Base-by-base conservation (phyloP, 2,113 vertebrate genomes). In the Carettochelys insculpta region DNA sequence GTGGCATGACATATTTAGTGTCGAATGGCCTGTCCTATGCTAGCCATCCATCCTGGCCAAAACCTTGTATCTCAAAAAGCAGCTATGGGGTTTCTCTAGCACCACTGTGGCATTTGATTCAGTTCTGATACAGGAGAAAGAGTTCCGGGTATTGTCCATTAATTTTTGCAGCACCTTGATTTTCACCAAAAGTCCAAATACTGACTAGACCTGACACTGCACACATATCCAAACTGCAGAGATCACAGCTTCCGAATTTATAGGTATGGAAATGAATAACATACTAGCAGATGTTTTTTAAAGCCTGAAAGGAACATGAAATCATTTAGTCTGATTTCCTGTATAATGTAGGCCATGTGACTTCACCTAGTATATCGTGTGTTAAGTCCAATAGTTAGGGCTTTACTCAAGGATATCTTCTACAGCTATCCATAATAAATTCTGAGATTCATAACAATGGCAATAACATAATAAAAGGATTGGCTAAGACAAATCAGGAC, bases 71-170 rank as follows among this genome's bases (percentile, higher is more conserved):
- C 8, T 78, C 24, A 50, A 73, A 22, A 52, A 79, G 65, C 4
- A 85, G 12, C 56, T 3, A 0, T 0, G 13, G 5, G 50, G 31
- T 45, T 54, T 20, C 0, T 1, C 22, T 3, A 38, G 34, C 34
- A n/a, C 61, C 34, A 20, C 61, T n/a, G 16, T 65, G 34, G 34
- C 34, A 65, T 61, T 56, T 61, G 13, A 31, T 61, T 61, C 31
- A 34, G 34, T 65, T 65, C 17, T n/a, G 61, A 65, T n/a, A n/a
- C 34, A 65, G 5, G 61, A 20, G 61, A 65, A 38, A 38, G 61
- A 65, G 14, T 65, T 20, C 34, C 8, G 1, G 17, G n/a, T 38
- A 38, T 65, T 65, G 61, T 65, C 34, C 17, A 38, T 38, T 65
- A n/a, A 65, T 65, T 65, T 65, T 34, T n/a, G 61, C 19, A 34